phyloP scores from a whole-genome alignment of 2,797 vertebrate genomes.

The Gymnoscopelus microlampas region DNA sequence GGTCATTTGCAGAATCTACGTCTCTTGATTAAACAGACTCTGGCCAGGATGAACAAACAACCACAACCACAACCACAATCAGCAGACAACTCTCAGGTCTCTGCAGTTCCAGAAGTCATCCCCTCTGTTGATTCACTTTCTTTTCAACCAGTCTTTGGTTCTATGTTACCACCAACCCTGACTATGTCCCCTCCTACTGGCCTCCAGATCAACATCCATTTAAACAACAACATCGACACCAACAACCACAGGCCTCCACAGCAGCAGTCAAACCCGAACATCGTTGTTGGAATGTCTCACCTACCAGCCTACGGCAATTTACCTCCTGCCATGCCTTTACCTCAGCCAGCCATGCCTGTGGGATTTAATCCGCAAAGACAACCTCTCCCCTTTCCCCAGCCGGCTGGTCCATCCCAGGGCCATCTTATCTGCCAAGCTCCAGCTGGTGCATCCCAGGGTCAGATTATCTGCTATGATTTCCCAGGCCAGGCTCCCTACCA shows the following conservation, averaged over 20 bases:
- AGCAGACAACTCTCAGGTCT: no score
- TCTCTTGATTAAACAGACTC: conserved; percentile 2
- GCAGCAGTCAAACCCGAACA: neutral
- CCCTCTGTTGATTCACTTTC: neutral
- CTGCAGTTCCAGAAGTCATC: neutral
- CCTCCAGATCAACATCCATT: neutral
- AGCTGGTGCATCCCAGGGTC: no score
- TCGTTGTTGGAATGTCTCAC: conserved; percentile 1
- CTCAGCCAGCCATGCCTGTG: neutral
- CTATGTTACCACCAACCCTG: neutral
- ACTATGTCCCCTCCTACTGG: neutral
- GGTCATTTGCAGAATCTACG: neutral
- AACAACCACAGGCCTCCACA: neutral
- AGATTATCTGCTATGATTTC: no score
- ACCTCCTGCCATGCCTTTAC: neutral
- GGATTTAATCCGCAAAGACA: neutral
- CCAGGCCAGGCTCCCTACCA: no score
- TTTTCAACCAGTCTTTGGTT: no score
- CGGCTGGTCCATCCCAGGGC: neutral
- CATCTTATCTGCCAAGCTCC: no score
- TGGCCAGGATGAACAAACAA: neutral
- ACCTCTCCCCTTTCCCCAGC: neutral
- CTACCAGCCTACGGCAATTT: neutral
- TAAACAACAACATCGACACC: neutral
- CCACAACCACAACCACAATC: neutral